Conservation (phyloP, 2,797 vertebrate species). For the Protosalanx chinensis region DNA sequence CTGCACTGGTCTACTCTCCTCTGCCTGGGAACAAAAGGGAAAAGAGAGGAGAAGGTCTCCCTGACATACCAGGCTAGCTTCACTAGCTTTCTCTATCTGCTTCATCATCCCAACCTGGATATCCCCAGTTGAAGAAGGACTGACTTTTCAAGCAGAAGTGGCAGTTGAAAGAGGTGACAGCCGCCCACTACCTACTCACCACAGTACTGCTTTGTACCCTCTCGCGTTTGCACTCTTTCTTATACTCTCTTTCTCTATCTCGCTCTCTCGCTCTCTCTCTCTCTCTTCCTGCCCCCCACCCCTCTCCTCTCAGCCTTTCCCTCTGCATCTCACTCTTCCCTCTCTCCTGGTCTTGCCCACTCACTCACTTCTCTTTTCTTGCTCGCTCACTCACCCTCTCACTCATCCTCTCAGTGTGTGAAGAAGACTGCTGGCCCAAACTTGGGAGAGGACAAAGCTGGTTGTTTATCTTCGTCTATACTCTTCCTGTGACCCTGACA, state of each 20-base stretch:
- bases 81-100: not conserved
- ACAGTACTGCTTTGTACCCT: slow-evolving; percentile 34
- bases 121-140: slow-evolving; percentile 44
- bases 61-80: slow-evolving; percentile 58
- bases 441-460: slow-evolving; percentile 64
- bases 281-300: not conserved
- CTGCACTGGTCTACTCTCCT: slow-evolving; percentile 72
- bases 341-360: slow-evolving; percentile 18
- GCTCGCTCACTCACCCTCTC: slow-evolving; percentile 13
- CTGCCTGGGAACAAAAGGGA: slow-evolving; percentile 68
- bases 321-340: slow-evolving; percentile 30
- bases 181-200: slow-evolving; percentile 56
- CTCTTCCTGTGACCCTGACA: slow-evolving; percentile 62
- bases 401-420: slow-evolving; percentile 33
- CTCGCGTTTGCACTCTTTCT: slow-evolving; percentile 45
- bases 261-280: slow-evolving; percentile 28
- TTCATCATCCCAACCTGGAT: slow-evolving; percentile 13
- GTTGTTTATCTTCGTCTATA: slow-evolving; percentile 53
- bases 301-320: slow-evolving; percentile 1
- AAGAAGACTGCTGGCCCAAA: slow-evolving; percentile 62
- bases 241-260: not conserved
- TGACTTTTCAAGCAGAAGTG: slow-evolving; percentile 74
- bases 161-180: slow-evolving; percentile 63
- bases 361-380: slow-evolving; percentile 46
- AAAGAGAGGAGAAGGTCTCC: slow-evolving; percentile 62